Percentiles rank a stretch among this genome's conserved stretches.
Evolutionary conservation across 2,888 invertebrate species (phyloP).

Genomic region (Marronus borbonicus): DNA sequence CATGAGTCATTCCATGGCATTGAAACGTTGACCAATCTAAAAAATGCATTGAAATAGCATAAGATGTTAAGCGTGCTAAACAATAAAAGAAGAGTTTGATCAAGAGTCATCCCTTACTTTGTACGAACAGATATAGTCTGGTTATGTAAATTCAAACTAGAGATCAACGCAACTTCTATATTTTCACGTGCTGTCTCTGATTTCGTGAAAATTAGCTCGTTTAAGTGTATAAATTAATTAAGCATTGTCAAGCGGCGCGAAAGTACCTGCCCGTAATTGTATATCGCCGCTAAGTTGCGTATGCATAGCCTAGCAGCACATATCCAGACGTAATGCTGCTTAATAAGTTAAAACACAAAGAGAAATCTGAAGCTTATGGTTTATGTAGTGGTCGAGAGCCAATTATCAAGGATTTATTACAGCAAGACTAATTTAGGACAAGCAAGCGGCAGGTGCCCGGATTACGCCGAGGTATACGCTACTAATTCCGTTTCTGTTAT

Average conservation of each 20-base stretch:
- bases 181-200: not conserved
- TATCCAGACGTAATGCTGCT: slow-evolving; percentile 45
- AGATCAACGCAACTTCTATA: slow-evolving; percentile 1
- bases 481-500: slow-evolving; percentile 61
- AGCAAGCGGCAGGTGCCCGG: slow-evolving; percentile 67
- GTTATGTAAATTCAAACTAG: not conserved
- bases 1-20: too few relatives aligned
- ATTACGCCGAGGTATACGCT: slow-evolving; percentile 65
- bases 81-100: too few relatives aligned
- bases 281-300: slow-evolving; percentile 48
- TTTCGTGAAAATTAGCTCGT: slow-evolving; percentile 9
- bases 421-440: slow-evolving; percentile 67
- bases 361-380: slow-evolving; percentile 67
- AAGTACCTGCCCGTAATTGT: slow-evolving; percentile 47
- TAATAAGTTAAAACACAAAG: slow-evolving; percentile 54
- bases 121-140: not conserved
- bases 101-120: too few relatives aligned
- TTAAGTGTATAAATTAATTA: slow-evolving; percentile 40
- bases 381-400: slow-evolving; percentile 66
- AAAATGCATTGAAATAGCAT: too few relatives aligned
- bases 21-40: too few relatives aligned
- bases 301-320: not conserved
- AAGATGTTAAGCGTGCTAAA: too few relatives aligned
- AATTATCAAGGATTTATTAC: slow-evolving; percentile 70
- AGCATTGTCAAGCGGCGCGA: slow-evolving; percentile 42